Percentiles rank a stretch among this genome's conserved stretches.
Evolutionary conservation across 30 jellyfish, hydroid and myxozoan species (phyloP).

Genomic region (Cassiopea andromeda): DNA sequence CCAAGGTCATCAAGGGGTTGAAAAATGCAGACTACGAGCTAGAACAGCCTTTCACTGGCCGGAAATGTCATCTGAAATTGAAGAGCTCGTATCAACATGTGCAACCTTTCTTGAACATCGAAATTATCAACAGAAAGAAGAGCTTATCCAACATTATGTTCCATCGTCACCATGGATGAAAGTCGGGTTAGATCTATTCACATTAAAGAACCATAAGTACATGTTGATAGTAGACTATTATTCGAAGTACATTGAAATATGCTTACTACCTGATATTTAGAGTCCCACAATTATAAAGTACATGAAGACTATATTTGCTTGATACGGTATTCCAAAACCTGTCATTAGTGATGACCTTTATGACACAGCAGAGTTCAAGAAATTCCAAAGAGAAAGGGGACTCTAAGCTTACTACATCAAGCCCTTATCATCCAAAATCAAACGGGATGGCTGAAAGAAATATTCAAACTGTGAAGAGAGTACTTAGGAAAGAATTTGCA

Average conservation of each 20-base stretch:
- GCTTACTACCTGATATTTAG: too few relatives aligned
- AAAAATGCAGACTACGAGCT: slow-evolving; percentile 53
- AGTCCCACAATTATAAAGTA: background rate
- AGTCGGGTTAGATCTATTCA: too few relatives aligned
- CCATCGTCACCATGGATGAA: too few relatives aligned
- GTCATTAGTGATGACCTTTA: background rate
- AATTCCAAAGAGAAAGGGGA: background rate
- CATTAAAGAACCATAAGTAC: background rate
- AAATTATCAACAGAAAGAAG: slow-evolving; percentile 37
- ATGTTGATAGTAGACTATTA: slow-evolving; percentile 35
- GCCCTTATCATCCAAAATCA: background rate
- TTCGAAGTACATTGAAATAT: background rate
- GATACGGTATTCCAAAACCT: slow-evolving; percentile 3
- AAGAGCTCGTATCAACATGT: slow-evolving; percentile 18
- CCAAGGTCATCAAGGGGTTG: slow-evolving; percentile 55
- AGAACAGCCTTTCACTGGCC: slow-evolving; percentile 28
- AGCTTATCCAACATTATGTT: too few relatives aligned
- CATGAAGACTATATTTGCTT: slow-evolving; percentile 13
- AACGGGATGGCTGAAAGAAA: slow-evolving; percentile 28
- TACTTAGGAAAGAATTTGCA: slow-evolving; percentile 36
- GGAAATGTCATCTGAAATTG: slow-evolving; percentile 34
- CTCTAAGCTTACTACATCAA: background rate
- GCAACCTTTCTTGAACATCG: slow-evolving; percentile 43
- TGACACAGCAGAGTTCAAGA: slow-evolving; percentile 10
- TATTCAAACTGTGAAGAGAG: slow-evolving; percentile 19